Conservation (phyloP, 2,888 invertebrate genomes). For the Aelia acuminata region DNA sequence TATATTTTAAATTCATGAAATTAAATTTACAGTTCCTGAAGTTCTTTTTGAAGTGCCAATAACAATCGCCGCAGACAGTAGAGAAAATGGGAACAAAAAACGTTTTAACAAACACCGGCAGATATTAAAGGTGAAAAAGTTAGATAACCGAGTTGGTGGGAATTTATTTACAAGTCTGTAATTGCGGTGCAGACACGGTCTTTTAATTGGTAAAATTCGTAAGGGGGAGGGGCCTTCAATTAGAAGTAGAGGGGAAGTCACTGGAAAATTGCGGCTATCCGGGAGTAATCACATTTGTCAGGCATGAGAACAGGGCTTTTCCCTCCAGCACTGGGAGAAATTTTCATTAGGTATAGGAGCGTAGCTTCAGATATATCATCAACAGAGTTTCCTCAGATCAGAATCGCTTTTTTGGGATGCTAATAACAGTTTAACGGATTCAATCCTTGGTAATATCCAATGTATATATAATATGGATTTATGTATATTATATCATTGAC, state of each 20-base stretch:
- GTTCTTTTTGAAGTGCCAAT: background rate
- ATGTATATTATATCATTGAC: too few species aligned
- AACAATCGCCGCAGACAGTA: background rate
- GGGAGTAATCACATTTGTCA: background rate
- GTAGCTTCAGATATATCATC: background rate
- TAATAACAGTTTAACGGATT: too few species aligned
- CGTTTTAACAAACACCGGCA: background rate
- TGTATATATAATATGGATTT: too few species aligned
- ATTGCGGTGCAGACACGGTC: background rate
- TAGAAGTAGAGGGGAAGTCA: background rate
- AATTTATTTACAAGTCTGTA: background rate
- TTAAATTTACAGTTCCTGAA: background rate
- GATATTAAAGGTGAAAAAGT: background rate
- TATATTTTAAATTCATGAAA: background rate
- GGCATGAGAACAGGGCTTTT: background rate
- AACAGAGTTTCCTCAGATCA: background rate
- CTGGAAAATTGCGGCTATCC: background rate
- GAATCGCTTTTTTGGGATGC: background rate
- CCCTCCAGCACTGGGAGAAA: background rate
- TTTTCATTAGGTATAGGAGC: background rate
- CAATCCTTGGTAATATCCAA: too few species aligned
- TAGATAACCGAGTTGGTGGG: background rate
- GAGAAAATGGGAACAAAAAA: background rate
- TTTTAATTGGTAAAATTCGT: slow-evolving; percentile 9
- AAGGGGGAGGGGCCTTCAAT: background rate